Conservation (phyloP, 2,888 invertebrate species). For the Acanthosepion lycidas region DNA sequence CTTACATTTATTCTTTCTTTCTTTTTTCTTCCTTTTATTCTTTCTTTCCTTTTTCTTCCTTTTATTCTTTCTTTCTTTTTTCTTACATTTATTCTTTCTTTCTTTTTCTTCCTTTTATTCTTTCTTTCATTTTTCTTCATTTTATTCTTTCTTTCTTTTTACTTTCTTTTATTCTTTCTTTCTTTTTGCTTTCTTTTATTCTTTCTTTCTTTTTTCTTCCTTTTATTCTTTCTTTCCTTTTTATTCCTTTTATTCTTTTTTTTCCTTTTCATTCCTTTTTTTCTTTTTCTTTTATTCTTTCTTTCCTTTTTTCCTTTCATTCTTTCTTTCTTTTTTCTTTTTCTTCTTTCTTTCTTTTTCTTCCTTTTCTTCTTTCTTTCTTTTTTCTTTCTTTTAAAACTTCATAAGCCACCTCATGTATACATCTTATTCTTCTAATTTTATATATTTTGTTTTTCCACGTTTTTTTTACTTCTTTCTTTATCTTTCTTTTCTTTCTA, state of each 20-base stretch:
- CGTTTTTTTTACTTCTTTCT: neutral
- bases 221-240: fast-evolving
- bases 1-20: neutral
- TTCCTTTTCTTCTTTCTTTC: too few relatives aligned
- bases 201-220: neutral
- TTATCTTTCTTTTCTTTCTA: neutral
- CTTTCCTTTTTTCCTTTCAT: too few relatives aligned
- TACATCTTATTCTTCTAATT: too few relatives aligned
- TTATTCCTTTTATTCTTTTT: neutral
- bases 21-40: too few relatives aligned
- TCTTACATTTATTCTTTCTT: neutral
- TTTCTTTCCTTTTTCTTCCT: too few relatives aligned
- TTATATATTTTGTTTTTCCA: neutral
- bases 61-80: neutral
- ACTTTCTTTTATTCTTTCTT: neutral
- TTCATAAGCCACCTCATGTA: too few relatives aligned
- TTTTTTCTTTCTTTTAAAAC: too few relatives aligned
- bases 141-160: neutral
- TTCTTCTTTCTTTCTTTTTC: too few relatives aligned
- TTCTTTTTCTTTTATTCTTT: neutral
- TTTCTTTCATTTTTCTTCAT: neutral
- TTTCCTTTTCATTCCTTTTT: neutral
- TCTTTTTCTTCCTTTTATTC: too few relatives aligned
- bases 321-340: too few relatives aligned
- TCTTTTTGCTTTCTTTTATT: neutral